Conservation (phyloP, 2,113 vertebrate genomes). For the Corapipo altera region DNA sequence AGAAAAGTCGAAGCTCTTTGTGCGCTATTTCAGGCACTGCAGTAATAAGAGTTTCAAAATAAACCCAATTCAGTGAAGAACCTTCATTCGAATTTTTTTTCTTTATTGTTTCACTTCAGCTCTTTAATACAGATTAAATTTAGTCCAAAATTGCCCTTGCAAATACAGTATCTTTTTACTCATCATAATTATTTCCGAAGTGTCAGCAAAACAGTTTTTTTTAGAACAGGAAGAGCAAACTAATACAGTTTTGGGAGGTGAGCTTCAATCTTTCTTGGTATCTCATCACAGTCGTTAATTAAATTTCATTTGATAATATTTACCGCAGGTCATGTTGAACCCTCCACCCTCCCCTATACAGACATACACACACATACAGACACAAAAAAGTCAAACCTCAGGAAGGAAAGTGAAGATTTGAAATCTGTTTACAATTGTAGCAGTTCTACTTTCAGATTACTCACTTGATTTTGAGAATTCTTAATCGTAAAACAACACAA, state of each 20-base stretch:
- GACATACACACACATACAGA: not conserved
- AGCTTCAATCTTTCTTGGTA: not conserved
- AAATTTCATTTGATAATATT: conserved; percentile 14
- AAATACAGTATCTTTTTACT: not conserved
- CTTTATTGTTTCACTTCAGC: not conserved
- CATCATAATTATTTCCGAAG: not conserved
- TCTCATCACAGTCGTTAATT: not conserved
- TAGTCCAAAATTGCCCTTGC: not conserved
- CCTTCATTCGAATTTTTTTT: not conserved
- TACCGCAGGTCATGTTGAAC: not conserved
- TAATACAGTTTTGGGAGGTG: not conserved
- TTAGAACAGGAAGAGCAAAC: not conserved
- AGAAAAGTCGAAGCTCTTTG: not conserved
- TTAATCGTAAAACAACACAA: not conserved
- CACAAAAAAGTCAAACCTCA: not conserved
- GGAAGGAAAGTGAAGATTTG: not conserved
- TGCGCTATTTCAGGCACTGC: not conserved
- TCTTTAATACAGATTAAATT: not conserved
- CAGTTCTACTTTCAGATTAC: not conserved
- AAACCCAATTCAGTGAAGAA: not conserved
- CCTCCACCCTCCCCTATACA: not conserved
- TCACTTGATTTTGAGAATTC: not conserved
- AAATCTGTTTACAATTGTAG: not conserved
- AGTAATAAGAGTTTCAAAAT: not conserved
- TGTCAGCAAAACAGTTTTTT: not conserved